A percentile compares a stretch with the other conserved stretches of the same genome.
phyloP scores from a whole-genome alignment of 2,797 vertebrate species.

The Distichodus sexfasciatus region DNA sequence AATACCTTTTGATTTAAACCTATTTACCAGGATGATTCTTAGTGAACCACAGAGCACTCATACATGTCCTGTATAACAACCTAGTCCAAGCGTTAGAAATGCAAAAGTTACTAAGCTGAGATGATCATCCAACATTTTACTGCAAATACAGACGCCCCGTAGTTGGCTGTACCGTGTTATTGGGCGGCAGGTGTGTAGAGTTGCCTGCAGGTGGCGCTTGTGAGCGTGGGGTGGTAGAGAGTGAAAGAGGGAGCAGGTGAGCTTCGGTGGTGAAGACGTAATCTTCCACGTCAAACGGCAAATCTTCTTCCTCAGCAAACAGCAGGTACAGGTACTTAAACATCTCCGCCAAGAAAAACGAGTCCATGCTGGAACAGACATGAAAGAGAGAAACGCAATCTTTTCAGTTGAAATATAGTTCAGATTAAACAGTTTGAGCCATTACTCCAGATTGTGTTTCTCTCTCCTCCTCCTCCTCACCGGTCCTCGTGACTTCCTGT shows the following conservation, averaged over 20 bases:
- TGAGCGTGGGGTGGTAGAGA: conserved; percentile 79
- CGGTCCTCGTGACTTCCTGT: conserved; percentile 98
- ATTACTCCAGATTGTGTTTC: too few relatives aligned
- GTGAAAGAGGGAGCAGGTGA: conserved; percentile 93
- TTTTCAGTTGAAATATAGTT: too few relatives aligned
- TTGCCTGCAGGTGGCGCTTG: conserved; percentile 55
- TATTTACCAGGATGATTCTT: too few relatives aligned
- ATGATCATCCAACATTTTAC: too few relatives aligned
- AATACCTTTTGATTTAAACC: too few relatives aligned
- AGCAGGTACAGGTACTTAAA: conserved; percentile 98
- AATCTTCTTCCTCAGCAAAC: conserved; percentile 89
- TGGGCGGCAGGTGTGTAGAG: conserved; percentile 56
- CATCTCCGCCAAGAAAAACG: conserved; percentile 98
- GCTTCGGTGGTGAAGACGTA: conserved; percentile 98
- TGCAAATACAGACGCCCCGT: too few relatives aligned
- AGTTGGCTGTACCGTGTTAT: too few relatives aligned
- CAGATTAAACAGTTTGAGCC: background rate
- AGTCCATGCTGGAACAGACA: conserved; percentile 86
- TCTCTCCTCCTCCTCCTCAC: conserved; percentile 67
- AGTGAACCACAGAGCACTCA: too few relatives aligned
- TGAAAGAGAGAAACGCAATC: background rate
- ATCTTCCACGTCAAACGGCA: conserved; percentile 94
- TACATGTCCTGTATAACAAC: too few relatives aligned
- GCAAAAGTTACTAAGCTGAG: too few relatives aligned
- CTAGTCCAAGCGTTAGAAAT: too few relatives aligned